Conservation (phyloP, 2,113 vertebrate species). For the Chiloscyllium plagiosum region DNA sequence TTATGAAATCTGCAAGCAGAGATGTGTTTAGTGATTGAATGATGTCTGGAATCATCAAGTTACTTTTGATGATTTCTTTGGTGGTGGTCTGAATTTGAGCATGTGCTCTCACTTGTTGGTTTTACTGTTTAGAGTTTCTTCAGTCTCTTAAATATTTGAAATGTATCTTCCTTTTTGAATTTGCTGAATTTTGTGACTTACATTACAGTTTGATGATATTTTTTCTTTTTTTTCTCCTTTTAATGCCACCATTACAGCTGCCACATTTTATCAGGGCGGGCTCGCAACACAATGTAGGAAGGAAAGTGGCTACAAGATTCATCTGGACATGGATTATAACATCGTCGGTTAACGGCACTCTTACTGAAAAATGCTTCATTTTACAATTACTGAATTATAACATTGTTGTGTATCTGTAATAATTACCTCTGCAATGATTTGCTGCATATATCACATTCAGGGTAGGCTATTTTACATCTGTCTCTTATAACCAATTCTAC, state of each 20-base stretch:
- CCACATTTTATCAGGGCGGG: constrained; percentile 13
- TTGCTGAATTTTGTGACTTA: background rate
- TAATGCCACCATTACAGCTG: constrained; percentile 8
- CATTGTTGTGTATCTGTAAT: background rate
- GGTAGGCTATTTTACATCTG: background rate
- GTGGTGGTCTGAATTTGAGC: background rate
- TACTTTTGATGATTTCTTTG: background rate
- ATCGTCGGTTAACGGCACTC: background rate
- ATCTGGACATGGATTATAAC: background rate
- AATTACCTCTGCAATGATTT: background rate
- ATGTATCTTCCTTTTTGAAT: background rate
- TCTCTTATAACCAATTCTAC: background rate
- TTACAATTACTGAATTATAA: background rate
- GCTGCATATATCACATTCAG: background rate
- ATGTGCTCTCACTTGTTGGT: background rate
- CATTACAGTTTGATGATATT: background rate
- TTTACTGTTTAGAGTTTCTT: background rate
- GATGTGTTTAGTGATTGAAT: background rate
- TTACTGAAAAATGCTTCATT: background rate
- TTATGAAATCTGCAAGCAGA: background rate
- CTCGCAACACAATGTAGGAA: background rate
- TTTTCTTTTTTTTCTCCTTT: background rate
- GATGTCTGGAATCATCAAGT: background rate
- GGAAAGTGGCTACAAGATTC: background rate
- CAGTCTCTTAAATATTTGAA: background rate